Evolutionary conservation across 2,113 vertebrate genomes (phyloP).

Genomic region (Sitta europaea): DNA sequence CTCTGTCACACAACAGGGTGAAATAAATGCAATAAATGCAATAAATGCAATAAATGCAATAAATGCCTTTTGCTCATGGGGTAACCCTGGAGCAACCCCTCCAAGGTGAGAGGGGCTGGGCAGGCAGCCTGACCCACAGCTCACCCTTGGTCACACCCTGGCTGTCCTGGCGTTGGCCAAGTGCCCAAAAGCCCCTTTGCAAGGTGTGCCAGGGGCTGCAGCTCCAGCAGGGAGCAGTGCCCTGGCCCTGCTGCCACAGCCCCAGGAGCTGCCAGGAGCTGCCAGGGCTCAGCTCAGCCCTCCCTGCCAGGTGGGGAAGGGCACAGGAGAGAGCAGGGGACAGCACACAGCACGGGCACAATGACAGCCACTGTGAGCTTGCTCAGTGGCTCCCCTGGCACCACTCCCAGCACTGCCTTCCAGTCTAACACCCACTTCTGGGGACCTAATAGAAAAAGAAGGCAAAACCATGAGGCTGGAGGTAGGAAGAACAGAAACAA

Average conservation of each 20-base stretch:
- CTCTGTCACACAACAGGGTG: fast-evolving
- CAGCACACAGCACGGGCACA: not conserved
- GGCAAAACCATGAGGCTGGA: not conserved
- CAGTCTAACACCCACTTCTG: not conserved
- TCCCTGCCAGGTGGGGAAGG: not conserved
- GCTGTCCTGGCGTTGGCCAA: not conserved
- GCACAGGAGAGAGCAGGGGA: not conserved
- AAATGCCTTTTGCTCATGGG: not conserved
- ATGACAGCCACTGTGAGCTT: not conserved
- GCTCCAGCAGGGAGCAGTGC: not conserved
- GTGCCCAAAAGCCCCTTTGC: not conserved
- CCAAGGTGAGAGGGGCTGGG: not conserved
- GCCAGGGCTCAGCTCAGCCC: not conserved
- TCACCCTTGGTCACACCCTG: not conserved
- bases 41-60: no score
- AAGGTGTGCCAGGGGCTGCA: not conserved
- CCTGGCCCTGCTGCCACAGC: not conserved
- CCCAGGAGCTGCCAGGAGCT: not conserved
- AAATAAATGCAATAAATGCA: no score
- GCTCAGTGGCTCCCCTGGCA: not conserved
- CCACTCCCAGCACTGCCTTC: not conserved
- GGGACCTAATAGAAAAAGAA: not conserved
- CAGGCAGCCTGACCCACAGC: not conserved
- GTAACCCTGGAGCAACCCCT: not conserved
- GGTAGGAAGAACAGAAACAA: not conserved